Evolutionary conservation across 1,140 invertebrate species (phyloP), one percentile per base, ranked within the genome.

Genomic region (Euwallacea fornicatus): DNA sequence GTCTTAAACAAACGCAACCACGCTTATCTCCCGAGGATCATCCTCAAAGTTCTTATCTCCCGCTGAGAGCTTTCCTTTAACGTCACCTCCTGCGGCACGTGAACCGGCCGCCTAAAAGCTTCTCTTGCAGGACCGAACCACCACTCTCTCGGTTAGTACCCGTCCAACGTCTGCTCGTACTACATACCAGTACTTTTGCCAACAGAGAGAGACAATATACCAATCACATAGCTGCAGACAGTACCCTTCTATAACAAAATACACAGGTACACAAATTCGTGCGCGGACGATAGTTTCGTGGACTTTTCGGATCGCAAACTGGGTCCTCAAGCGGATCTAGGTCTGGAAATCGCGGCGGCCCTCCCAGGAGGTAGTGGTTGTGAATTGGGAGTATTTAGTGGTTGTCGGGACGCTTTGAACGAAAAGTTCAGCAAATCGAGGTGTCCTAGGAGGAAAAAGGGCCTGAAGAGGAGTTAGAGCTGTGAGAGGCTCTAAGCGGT

Each of bases 131-230:
- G 61, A 61, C 44, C 13, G 50, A 70, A 59, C 60, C 50, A 70
- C 68, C 67, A 70, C 61, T 70, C 68, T 70, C 68, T 70, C 68
- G 64, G 67, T 67, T 54, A 59, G 66, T 70, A 70, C 53, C 53
- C 60, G 53, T 64, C 21, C 67, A 69, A 60, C 67, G 67, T 16
- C 46, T 60, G 67, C 56, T 61, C 68, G 68, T 64, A 33, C 60
- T 69, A 50, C 67, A 64, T 64, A 64, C 61, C 50, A 64, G 16
- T 42, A 58, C 42, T 21, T 54, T 16, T 42, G 60, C 60, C 53
- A 43, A 16, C 7, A 69, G 44, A 61, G 41, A 69, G 42, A 68
- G 33, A 58, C 33, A 56, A 11, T 33, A 33, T 33, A 33, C 21
- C 21, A 33, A 33, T 33, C 21, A 33, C 21, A 46, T 50, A 66